Evolutionary conservation across 2,113 vertebrate genomes (phyloP).

Genomic region (Aegotheles bennettii): DNA sequence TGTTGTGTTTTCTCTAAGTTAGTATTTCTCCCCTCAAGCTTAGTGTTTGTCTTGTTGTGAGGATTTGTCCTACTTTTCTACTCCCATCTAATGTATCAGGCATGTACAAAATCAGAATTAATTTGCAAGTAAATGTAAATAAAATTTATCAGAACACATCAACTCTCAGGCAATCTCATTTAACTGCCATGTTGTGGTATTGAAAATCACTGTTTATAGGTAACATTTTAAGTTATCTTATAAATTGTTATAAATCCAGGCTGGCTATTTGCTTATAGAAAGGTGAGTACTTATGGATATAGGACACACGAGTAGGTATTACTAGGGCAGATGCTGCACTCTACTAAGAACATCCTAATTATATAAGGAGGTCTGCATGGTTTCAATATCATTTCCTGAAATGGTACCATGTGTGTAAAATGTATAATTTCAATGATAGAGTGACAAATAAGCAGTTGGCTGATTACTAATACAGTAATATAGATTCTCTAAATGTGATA

Average conservation of each 20-base stretch:
- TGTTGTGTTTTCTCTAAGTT: not conserved
- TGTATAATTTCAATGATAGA: not conserved
- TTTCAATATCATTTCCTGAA: constrained; percentile 48
- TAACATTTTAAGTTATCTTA: not conserved
- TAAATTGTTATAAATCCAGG: not conserved
- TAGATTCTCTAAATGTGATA: constrained; percentile 37
- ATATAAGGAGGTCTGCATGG: not conserved
- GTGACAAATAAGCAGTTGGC: constrained; percentile 45
- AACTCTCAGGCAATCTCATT: not conserved
- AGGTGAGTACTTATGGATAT: not conserved
- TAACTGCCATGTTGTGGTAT: not conserved
- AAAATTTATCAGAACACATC: not conserved
- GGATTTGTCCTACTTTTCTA: not conserved
- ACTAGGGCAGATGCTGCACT: not conserved
- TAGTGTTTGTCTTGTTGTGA: not conserved
- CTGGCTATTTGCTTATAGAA: not conserved
- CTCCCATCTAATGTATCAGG: not conserved
- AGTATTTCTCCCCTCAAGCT: not conserved
- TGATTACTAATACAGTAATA: constrained; percentile 42
- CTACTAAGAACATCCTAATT: not conserved
- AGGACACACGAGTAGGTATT: not conserved
- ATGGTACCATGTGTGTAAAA: not conserved
- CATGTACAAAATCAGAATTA: not conserved
- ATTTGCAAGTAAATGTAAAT: constrained; percentile 22
- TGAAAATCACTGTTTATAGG: not conserved